Evolutionary conservation across 2,113 vertebrate species (phyloP).

Genomic region (Gallinago jamesoni): DNA sequence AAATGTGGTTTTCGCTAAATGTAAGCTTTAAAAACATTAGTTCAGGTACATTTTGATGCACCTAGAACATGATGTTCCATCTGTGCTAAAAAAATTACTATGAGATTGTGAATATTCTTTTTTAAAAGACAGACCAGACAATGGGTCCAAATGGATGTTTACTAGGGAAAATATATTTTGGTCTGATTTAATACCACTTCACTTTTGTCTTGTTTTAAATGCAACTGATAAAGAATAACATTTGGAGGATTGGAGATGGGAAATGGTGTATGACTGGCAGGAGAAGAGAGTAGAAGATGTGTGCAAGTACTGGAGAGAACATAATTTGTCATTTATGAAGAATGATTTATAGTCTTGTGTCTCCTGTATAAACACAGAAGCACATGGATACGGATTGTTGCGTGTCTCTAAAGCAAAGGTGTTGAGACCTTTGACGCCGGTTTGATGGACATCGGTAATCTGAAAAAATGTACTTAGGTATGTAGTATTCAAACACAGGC

Average conservation of each 20-base stretch:
- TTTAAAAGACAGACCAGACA: neutral
- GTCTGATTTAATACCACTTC: neutral
- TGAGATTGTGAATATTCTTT: neutral
- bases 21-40: neutral
- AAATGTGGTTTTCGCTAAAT: neutral
- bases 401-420: neutral
- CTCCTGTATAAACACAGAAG: neutral
- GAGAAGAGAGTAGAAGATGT: neutral
- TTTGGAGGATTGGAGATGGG: slow-evolving; percentile 18
- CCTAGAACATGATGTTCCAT: neutral
- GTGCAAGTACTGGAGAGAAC: neutral
- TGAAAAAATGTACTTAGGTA: neutral
- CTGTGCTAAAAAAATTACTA: neutral
- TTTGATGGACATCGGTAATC: neutral
- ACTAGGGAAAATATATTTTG: neutral
- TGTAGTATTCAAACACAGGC: neutral
- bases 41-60: neutral
- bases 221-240: neutral
- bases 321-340: slow-evolving; percentile 31
- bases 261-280: slow-evolving; percentile 1
- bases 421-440: neutral
- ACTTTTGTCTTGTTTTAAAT: neutral
- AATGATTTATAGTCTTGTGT: slow-evolving; percentile 3
- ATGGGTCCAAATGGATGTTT: neutral
- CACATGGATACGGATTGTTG: neutral